Evolutionary conservation across 2,797 vertebrate species (phyloP).

Genomic region (Pampus argenteus): DNA sequence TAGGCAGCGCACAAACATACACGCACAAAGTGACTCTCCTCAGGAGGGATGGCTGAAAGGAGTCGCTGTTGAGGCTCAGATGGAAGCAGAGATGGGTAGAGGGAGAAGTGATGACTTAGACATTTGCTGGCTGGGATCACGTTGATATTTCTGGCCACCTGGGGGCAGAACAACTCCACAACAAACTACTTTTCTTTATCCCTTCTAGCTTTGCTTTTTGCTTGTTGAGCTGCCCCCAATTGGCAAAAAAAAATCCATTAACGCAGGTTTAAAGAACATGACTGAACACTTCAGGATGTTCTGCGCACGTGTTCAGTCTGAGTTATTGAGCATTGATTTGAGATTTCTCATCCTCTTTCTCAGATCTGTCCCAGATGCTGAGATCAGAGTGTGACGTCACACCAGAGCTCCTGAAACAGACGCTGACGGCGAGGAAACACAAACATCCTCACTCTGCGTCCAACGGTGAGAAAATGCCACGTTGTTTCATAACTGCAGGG

Average conservation of each 20-base stretch:
- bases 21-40: constrained; percentile 4
- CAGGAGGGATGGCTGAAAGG: neutral
- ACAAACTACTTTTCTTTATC: neutral
- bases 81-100: neutral
- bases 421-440: constrained; percentile 85
- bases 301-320: neutral
- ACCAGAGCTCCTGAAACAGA: constrained; percentile 87
- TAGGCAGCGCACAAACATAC: constrained; percentile 36
- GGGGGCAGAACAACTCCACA: neutral
- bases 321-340: neutral
- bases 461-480: constrained; percentile 78
- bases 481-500: neutral
- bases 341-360: constrained; percentile 16
- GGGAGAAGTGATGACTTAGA: neutral
- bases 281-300: neutral
- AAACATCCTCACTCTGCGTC: constrained; percentile 82
- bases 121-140: neutral
- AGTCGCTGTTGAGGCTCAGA: neutral
- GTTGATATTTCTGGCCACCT: neutral
- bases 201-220: neutral
- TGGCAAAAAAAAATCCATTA: neutral
- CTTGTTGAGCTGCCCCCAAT: neutral
- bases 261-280: neutral
- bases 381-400: constrained; percentile 78
- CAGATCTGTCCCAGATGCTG: constrained; percentile 77